These are phyloP conservation scores for Nanorana parkeri DNA, from an alignment of 2,113 vertebrate genomes.

Conservation along the genomic window DNA sequence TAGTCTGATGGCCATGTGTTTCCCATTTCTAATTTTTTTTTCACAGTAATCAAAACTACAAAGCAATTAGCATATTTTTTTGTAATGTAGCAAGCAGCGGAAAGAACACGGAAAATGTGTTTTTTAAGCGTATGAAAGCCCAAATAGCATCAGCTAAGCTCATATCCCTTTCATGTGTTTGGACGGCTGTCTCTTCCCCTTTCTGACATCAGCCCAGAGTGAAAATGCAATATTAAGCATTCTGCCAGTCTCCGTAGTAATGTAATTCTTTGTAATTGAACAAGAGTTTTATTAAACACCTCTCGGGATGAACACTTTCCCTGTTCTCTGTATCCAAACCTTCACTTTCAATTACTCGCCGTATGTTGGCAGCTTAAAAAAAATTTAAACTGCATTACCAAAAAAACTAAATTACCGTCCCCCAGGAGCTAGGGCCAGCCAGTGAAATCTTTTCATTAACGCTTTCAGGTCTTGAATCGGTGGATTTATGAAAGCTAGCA, in stretches of 20 bases:
- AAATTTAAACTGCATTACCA: constrained; percentile 55
- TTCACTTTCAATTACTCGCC: constrained; percentile 58
- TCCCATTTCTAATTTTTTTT: constrained; percentile 27
- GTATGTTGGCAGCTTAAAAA: constrained; percentile 58
- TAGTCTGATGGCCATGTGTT: no score
- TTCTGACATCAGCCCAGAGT: constrained; percentile 51
- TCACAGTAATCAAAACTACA: not conserved
- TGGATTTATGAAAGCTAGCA: not conserved
- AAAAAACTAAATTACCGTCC: constrained; percentile 53
- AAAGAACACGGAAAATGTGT: constrained; percentile 5
- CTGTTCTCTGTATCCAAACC: constrained; percentile 57
- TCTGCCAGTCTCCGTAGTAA: constrained; percentile 56
- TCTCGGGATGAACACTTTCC: constrained; percentile 58
- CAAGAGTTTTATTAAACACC: constrained; percentile 58
- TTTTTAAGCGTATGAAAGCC: constrained; percentile 19
- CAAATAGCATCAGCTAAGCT: constrained; percentile 23
- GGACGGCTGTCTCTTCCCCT: constrained; percentile 45
- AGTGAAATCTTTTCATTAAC: constrained; percentile 47
- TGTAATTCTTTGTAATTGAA: constrained; percentile 60
- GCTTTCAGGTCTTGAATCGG: constrained; percentile 5
- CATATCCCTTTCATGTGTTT: constrained; percentile 43
- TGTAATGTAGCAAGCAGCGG: not conserved
- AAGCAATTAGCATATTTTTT: constrained; percentile 18
- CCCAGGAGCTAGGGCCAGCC: constrained; percentile 35
- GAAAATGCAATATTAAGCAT: constrained; percentile 58